Conservation (phyloP, 2,888 invertebrate genomes). For the Mesopsocus fuscifrons region DNA sequence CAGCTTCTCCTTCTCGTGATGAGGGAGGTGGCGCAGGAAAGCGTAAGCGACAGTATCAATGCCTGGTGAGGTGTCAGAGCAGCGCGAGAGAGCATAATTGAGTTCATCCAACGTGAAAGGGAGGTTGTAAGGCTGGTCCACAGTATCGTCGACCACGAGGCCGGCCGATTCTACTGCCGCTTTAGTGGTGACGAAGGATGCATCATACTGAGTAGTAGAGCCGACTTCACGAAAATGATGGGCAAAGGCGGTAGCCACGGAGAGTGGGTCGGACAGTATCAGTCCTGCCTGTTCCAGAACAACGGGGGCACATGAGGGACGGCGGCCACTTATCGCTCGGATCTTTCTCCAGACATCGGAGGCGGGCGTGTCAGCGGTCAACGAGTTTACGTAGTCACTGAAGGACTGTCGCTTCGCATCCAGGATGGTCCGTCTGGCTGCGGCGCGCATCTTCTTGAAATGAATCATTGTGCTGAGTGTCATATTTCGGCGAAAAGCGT, state of each 20-base stretch:
- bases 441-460: not conserved
- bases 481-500: too few relatives aligned
- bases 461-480: too few relatives aligned
- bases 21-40: not conserved
- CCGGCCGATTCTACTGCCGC: not conserved
- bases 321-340: not conserved
- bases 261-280: not conserved
- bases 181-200: not conserved
- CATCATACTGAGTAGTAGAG: not conserved
- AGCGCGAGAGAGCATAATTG: not conserved
- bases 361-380: not conserved
- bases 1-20: not conserved
- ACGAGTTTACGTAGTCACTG: not conserved
- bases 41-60: not conserved
- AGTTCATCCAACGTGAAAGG: not conserved
- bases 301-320: not conserved
- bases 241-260: not conserved
- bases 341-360: not conserved
- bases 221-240: not conserved
- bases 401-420: not conserved
- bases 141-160: not conserved
- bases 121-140: not conserved
- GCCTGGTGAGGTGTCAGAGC: not conserved
- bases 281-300: not conserved
- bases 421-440: not conserved